phyloP scores from a whole-genome alignment of 2,113 vertebrate species.

The Eleginops maclovinus region DNA sequence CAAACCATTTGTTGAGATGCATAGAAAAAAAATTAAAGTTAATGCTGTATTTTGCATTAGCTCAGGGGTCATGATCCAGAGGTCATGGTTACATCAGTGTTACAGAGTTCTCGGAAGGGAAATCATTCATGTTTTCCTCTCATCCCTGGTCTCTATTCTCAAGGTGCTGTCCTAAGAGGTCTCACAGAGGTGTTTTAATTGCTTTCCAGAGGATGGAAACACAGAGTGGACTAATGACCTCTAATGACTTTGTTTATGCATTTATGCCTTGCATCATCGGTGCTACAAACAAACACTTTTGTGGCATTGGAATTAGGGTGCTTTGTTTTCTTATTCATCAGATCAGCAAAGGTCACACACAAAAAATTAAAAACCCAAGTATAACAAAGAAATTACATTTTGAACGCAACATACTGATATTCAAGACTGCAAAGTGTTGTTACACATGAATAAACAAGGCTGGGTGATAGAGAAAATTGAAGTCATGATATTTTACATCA shows the following conservation, averaged over 20 bases:
- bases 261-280: constrained; percentile 16
- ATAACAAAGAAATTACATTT: neutral
- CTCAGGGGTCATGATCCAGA: neutral
- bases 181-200: constrained; percentile 56
- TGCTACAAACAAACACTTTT: neutral
- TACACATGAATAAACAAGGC: neutral
- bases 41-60: neutral
- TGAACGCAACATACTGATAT: neutral
- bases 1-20: neutral
- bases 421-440: neutral
- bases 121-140: constrained; percentile 46
- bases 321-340: neutral
- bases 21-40: neutral
- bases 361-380: neutral
- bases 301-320: neutral
- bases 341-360: neutral
- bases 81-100: constrained; percentile 50
- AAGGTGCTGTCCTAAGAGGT: constrained; percentile 54
- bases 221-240: constrained; percentile 56
- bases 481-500: too few relatives aligned
- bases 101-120: constrained; percentile 56
- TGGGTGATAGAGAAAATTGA: too few relatives aligned
- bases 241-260: constrained; percentile 33
- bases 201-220: constrained; percentile 55
- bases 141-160: constrained; percentile 46